Conservation (phyloP, 2,113 vertebrate species). For the Rissa tridactyla region DNA sequence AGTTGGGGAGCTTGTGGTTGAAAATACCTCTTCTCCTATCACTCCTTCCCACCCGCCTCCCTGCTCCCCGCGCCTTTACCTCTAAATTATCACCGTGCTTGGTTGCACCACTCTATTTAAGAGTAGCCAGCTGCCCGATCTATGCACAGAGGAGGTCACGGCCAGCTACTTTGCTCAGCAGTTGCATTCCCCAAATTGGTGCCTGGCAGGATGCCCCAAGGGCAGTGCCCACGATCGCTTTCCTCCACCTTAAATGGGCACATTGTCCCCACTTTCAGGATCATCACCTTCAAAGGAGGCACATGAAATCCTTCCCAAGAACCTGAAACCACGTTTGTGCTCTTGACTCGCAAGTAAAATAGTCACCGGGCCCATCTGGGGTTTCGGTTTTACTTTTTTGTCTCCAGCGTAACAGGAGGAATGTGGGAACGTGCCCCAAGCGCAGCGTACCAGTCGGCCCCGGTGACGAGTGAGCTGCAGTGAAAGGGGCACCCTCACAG, state of each 20-base stretch:
- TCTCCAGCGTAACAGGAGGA: constrained; percentile 35
- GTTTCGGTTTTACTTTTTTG: constrained; percentile 18
- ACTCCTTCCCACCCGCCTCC: background rate
- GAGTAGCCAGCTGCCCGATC: background rate
- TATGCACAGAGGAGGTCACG: background rate
- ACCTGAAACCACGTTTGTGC: background rate
- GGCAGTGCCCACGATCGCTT: background rate
- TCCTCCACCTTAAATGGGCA: constrained; percentile 46
- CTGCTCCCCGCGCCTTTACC: background rate
- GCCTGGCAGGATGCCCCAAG: background rate
- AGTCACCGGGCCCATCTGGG: background rate
- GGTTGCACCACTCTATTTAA: background rate
- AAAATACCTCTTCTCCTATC: background rate
- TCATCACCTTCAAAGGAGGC: background rate
- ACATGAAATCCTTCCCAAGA: constrained; percentile 12
- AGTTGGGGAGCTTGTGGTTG: background rate
- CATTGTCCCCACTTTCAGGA: background rate
- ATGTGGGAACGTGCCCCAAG: constrained; percentile 27
- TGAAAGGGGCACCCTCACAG: background rate
- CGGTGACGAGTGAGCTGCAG: background rate
- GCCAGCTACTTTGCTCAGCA: background rate
- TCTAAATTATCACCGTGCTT: background rate
- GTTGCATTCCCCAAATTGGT: background rate
- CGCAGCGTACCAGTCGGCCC: background rate
- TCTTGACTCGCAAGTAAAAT: background rate